Evolutionary conservation across 1,140 invertebrate species (phyloP), one percentile per base, ranked within the genome.

Genomic region (Ostrea edulis): DNA sequence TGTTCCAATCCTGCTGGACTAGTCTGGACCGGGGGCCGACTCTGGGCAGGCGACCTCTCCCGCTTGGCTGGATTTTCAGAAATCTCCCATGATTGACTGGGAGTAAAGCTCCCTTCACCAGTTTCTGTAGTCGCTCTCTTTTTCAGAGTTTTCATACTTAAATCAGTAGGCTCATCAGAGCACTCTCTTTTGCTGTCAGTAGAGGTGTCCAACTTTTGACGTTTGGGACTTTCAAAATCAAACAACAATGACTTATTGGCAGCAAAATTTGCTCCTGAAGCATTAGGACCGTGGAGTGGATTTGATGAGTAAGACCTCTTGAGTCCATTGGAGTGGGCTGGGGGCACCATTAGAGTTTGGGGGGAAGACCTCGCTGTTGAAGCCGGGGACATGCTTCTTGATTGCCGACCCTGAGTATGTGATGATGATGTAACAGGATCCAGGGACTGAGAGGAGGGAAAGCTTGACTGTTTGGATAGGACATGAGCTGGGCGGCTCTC

Each of bases 61-160:
- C 25, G 68, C 22, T 77, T 77, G 25, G 25, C 22, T 25, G 29
- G 25, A 77, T 25, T 12, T 35, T 35, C 68, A 2, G 68, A 25
- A 25, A 11, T 77, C 11, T 77, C 68, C 25, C 68, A 29, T 20
- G 55, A 20, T 20, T 20, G n/a, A 77, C 68, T 14, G 29, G 68
- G 68, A 29, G 68, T 77, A 77, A n/a, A 17, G 12, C 68, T 54
- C n/a, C n/a, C n/a, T 71, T 87, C 86, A 87, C 44, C 20, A 65
- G 82, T 83, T 0, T 52, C 82, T 54, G 52, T 20, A 20, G 85
- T 35, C 11, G 58, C 68, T 35, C 20, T 87, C 85, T 86, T 88
- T 53, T 87, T 77, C 52, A 89, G 84, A 29, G 90, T 90, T 89
- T 91, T 90, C 90, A 91, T 90, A 85, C 91, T 90, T 58, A 91